These are phyloP conservation scores for Cotesia congregata DNA, from an alignment of 2,888 invertebrate species.

Conservation along the genomic window DNA sequence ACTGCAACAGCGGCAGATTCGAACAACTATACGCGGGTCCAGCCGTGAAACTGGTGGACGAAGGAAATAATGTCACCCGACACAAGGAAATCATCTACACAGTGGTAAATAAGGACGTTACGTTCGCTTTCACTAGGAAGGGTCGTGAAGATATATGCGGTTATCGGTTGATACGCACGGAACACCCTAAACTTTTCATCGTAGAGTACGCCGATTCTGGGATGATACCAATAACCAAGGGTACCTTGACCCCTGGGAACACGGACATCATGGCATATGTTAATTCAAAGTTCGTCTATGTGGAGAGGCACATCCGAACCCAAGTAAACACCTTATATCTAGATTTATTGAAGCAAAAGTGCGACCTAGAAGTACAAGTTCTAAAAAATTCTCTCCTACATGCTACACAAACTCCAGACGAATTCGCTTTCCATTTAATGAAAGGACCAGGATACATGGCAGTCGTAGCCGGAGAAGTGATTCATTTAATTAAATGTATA, in stretches of 20 bases:
- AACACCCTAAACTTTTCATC: background rate
- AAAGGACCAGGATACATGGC: constrained; percentile 47
- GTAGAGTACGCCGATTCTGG: background rate
- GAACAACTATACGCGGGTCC: too few relatives aligned
- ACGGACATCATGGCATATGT: background rate
- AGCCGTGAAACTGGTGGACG: too few relatives aligned
- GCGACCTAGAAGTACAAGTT: constrained; percentile 40
- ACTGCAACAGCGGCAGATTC: too few relatives aligned
- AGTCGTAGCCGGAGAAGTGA: constrained; percentile 48
- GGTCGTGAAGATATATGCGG: background rate
- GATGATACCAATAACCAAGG: background rate
- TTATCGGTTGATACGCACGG: background rate
- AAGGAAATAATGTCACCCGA: too few relatives aligned
- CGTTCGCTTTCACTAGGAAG: background rate
- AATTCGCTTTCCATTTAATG: constrained; percentile 47
- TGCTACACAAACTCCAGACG: constrained; percentile 47
- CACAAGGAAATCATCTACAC: background rate
- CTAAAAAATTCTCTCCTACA: constrained; percentile 46
- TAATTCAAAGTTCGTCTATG: constrained; percentile 2
- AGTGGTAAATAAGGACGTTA: background rate
- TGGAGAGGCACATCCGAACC: background rate
- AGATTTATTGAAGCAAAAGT: background rate
- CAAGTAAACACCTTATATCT: background rate
- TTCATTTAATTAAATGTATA: constrained; percentile 49
- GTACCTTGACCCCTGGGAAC: background rate